These are phyloP conservation scores for Drosophila differens DNA, from an alignment of 2,888 invertebrate genomes.

Conservation along the genomic window DNA sequence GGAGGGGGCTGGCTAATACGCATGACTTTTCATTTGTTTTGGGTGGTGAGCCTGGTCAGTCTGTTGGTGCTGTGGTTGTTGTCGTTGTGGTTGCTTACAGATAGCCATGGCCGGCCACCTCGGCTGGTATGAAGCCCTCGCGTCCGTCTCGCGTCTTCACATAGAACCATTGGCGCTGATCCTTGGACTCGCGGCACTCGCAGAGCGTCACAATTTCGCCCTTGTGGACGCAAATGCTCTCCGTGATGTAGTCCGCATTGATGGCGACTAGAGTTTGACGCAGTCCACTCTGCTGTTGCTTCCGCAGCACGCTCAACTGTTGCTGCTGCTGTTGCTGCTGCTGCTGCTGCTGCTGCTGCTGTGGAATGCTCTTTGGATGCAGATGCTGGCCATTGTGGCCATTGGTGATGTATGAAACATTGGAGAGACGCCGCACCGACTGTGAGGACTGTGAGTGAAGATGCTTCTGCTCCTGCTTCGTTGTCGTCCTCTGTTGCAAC, in stretches of 20 bases:
- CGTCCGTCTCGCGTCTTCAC: conserved; percentile 89
- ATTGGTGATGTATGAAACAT: conserved; percentile 79
- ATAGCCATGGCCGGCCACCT: conserved; percentile 91
- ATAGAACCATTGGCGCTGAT: conserved; percentile 91
- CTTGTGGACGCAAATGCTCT: conserved; percentile 88
- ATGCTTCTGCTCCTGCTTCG: conserved; percentile 56
- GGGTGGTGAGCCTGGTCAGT: conserved; percentile 15
- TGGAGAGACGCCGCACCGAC: conserved; percentile 55
- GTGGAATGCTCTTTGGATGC: conserved; percentile 76
- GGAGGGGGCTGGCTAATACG: neutral
- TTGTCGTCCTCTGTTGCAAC: conserved; percentile 62
- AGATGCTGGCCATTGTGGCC: conserved; percentile 83
- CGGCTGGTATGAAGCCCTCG: conserved; percentile 92
- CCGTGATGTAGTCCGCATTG: conserved; percentile 88
- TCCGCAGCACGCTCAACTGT: conserved; percentile 64
- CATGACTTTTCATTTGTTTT: conserved; percentile 45
- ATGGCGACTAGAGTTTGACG: conserved; percentile 90
- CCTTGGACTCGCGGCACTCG: conserved; percentile 87
- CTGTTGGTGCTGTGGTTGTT: neutral
- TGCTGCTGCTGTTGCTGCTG: conserved; percentile 21
- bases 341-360: conserved; percentile 33
- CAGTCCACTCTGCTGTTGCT: conserved; percentile 83
- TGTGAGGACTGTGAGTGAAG: conserved; percentile 46
- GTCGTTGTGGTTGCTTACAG: conserved; percentile 85
- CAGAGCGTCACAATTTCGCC: conserved; percentile 92